Conservation (phyloP, 2,888 invertebrate species). For the Dendrolimus pini region DNA sequence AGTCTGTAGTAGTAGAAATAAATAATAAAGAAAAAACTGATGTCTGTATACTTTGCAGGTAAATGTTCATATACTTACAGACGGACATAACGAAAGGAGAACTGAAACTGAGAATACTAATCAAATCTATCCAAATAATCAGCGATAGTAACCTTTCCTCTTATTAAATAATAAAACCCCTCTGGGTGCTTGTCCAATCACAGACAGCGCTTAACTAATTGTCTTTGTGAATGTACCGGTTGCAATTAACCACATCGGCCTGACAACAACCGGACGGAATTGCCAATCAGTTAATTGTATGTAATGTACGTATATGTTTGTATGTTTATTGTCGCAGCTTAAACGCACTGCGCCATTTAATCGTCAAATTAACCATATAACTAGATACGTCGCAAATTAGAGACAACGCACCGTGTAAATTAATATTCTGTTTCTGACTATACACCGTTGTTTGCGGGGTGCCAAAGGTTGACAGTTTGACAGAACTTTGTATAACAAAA, state of each 20-base stretch:
- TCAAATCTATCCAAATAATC: too few relatives aligned
- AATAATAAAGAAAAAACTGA: too few relatives aligned
- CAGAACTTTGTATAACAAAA: too few relatives aligned
- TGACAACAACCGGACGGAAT: constrained; percentile 44
- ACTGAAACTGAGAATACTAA: too few relatives aligned
- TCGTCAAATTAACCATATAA: constrained; percentile 18
- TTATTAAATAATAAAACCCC: not conserved
- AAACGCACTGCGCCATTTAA: constrained; percentile 15
- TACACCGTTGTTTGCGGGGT: not conserved
- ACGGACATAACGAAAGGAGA: too few relatives aligned
- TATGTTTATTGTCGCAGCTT: constrained; percentile 14
- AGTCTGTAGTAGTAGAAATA: too few relatives aligned
- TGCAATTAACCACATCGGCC: constrained; percentile 50
- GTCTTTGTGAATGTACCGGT: constrained; percentile 50
- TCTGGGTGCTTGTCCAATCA: constrained; percentile 28
- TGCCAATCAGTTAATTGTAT: constrained; percentile 60
- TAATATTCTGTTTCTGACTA: not conserved
- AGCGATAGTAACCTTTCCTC: too few relatives aligned
- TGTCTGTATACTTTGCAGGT: too few relatives aligned
- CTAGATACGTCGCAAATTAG: constrained; percentile 7
- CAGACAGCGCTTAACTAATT: constrained; percentile 45
- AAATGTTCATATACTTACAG: too few relatives aligned
- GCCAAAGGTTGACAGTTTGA: too few relatives aligned
- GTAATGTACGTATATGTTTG: constrained; percentile 8
- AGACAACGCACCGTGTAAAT: not conserved